phyloP scores from a whole-genome alignment of 2,797 vertebrate genomes.

The Meda fulgida region DNA sequence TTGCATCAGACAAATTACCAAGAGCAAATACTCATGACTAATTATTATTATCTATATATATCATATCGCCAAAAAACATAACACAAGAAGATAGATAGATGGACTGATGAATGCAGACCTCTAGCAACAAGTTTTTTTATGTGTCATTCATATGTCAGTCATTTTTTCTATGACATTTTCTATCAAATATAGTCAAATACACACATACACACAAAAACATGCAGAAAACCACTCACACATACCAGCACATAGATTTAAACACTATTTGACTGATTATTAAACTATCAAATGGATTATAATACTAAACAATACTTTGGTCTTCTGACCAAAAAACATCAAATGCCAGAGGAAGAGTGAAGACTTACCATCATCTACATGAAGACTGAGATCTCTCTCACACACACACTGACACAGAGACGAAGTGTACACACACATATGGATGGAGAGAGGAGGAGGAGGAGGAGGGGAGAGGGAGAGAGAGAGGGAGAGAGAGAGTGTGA shows the following conservation, averaged over 20 bases:
- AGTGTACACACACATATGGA: constrained; percentile 56
- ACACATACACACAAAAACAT: constrained; percentile 8
- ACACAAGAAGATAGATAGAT: background rate
- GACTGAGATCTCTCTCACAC: constrained; percentile 69
- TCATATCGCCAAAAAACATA: background rate
- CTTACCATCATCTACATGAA: constrained; percentile 82
- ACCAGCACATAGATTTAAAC: constrained; percentile 44
- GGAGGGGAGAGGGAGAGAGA: constrained; percentile 22
- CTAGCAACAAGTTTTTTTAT: background rate
- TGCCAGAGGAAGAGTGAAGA: constrained; percentile 68
- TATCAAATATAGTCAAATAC: background rate
- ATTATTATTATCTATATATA: background rate
- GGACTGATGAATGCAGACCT: background rate
- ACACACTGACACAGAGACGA: constrained; percentile 65
- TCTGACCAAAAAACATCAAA: constrained; percentile 37
- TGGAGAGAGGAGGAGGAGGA: constrained; percentile 39
- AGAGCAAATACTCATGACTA: background rate
- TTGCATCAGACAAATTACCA: background rate
- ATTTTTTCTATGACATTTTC: background rate
- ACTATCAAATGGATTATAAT: constrained; percentile 8
- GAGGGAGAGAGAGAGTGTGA: constrained; percentile 51
- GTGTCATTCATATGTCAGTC: background rate
- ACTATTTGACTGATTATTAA: constrained; percentile 12
- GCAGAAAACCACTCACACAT: constrained; percentile 31
- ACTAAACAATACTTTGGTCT: background rate